These are phyloP conservation scores for Pseudomyrmex sp. DNA, from an alignment of 1,140 invertebrate species.

Conservation along the genomic window DNA sequence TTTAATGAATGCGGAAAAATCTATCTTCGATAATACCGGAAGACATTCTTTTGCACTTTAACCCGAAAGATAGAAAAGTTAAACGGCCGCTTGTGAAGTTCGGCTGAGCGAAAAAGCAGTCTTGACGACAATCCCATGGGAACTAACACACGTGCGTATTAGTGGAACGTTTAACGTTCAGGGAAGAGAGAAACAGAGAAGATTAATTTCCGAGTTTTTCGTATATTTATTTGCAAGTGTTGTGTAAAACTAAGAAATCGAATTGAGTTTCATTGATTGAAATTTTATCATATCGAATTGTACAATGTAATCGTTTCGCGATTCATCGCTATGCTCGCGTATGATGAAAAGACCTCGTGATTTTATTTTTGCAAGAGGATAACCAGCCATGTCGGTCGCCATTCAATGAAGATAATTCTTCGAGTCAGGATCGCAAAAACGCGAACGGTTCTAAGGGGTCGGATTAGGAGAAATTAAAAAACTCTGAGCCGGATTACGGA, in stretches of 20 bases:
- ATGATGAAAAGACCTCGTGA: neutral
- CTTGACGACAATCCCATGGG: conserved; percentile 13
- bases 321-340: neutral
- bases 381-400: conserved; percentile 18
- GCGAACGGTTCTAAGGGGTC: neutral
- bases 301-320: neutral
- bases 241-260: neutral
- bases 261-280: neutral
- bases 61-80: neutral
- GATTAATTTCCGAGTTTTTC: conserved; percentile 1
- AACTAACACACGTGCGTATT: conserved; percentile 19
- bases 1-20: neutral
- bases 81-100: conserved; percentile 24
- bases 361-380: conserved; percentile 23
- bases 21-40: conserved; percentile 19
- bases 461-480: conserved; percentile 67
- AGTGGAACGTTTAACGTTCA: conserved; percentile 26
- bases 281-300: conserved; percentile 9
- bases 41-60: conserved; percentile 63
- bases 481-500: conserved; percentile 62
- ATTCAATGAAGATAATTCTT: conserved; percentile 55
- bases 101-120: conserved; percentile 7
- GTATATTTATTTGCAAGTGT: neutral
- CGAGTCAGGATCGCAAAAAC: conserved; percentile 30
- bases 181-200: neutral